These are phyloP conservation scores for Rhynchonycteris naso DNA, from an alignment of 2,797 vertebrate species.

Conservation along the genomic window DNA sequence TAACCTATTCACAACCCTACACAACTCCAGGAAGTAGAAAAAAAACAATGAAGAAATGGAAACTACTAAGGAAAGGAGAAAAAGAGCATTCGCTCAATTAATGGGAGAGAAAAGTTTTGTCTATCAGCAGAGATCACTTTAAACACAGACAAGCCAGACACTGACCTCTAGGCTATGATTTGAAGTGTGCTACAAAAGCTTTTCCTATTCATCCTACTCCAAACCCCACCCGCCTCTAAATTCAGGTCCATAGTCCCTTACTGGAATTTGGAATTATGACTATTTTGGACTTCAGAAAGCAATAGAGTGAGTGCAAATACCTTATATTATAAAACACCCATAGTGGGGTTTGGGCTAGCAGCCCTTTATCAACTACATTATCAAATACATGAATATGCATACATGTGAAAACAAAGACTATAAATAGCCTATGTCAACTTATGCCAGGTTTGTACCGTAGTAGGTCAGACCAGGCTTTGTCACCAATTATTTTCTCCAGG, in stretches of 20 bases:
- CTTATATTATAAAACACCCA: not conserved
- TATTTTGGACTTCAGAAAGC: conserved; percentile 12
- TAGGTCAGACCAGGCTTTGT: not conserved
- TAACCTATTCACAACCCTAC: not conserved
- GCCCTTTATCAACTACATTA: not conserved
- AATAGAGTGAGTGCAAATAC: not conserved
- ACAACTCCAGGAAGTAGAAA: not conserved
- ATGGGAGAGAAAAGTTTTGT: not conserved
- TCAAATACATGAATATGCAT: conserved; percentile 1
- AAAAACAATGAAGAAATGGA: not conserved
- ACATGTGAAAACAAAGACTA: not conserved
- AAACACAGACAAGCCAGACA: not conserved
- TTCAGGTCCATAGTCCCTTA: not conserved
- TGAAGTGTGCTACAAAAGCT: not conserved
- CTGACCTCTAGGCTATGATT: not conserved
- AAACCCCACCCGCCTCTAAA: not conserved
- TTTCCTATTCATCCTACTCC: not conserved
- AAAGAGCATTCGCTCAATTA: not conserved
- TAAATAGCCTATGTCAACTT: not conserved
- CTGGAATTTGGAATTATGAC: not conserved
- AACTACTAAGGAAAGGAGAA: not conserved
- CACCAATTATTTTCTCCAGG: not conserved
- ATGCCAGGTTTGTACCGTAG: not conserved
- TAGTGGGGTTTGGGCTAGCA: not conserved
- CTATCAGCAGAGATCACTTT: not conserved